Evolutionary conservation across 2,888 invertebrate species (phyloP).

Genomic region (Drosophila fungiperda): DNA sequence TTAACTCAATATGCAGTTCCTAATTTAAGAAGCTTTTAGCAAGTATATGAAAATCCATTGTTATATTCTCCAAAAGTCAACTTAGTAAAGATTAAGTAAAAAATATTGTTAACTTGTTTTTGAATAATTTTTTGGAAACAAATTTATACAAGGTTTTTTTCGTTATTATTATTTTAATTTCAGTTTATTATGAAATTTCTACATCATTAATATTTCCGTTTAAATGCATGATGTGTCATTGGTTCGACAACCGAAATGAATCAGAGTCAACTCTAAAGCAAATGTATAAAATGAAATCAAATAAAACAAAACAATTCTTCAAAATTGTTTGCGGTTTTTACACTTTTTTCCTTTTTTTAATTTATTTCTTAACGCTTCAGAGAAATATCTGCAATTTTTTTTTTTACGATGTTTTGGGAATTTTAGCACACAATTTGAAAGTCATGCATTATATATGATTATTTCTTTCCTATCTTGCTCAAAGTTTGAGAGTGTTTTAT

Average conservation of each 20-base stretch:
- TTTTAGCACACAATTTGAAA: not conserved
- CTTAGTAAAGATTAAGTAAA: not conserved
- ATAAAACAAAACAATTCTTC: not conserved
- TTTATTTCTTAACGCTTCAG: too few species aligned
- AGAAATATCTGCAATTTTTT: not conserved
- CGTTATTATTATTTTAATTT: not conserved
- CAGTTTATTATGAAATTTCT: too few species aligned
- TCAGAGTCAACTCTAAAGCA: slow-evolving; percentile 9
- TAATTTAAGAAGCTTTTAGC: not conserved
- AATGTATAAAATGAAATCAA: not conserved
- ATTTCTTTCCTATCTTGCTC: not conserved
- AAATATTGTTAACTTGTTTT: not conserved
- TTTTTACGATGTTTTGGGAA: not conserved
- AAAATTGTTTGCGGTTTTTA: not conserved
- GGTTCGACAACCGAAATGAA: slow-evolving; percentile 21
- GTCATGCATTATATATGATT: too few species aligned
- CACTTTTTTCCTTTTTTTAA: not conserved
- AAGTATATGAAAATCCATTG: not conserved
- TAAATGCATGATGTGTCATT: slow-evolving; percentile 7
- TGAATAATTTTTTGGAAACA: not conserved
- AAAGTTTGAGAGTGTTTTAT: not conserved
- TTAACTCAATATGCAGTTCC: too few species aligned
- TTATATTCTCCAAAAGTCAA: not conserved
- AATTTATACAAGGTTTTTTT: not conserved
- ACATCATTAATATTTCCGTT: not conserved